Evolutionary conservation across 1,140 invertebrate genomes (phyloP).

Genomic region (Phymorhynchus buccinoides): DNA sequence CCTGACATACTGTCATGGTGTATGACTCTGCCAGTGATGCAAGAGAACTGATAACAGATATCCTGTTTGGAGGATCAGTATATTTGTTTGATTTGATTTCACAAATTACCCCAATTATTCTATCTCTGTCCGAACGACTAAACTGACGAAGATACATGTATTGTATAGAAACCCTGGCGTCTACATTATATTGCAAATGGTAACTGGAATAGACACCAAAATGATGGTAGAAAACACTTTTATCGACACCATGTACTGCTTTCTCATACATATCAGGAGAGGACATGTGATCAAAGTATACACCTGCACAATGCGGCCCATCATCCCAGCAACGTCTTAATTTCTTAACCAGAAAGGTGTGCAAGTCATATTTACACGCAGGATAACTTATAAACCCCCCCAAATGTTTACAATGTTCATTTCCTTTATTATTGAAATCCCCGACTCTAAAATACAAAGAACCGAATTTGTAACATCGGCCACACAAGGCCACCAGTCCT

Average conservation of each 20-base stretch:
- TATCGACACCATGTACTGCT: neutral
- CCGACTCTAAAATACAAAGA: neutral
- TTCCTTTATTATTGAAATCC: neutral
- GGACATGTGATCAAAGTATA: neutral
- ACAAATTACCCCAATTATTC: neutral
- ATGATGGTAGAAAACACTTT: neutral
- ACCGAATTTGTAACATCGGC: neutral
- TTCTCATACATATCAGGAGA: neutral
- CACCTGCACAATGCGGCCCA: neutral
- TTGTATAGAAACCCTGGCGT: neutral
- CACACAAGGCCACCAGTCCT: neutral
- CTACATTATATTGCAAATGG: neutral
- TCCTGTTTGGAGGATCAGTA: neutral
- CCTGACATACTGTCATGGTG: neutral
- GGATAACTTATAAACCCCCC: neutral
- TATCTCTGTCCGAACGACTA: neutral
- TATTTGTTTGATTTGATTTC: neutral
- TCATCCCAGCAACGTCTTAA: neutral
- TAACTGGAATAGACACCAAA: neutral
- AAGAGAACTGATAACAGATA: no score
- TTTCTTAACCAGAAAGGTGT: neutral
- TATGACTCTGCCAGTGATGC: neutral
- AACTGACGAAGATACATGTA: neutral
- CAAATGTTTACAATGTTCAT: neutral
- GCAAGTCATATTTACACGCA: neutral